Conservation (phyloP, 2,888 invertebrate genomes). For the Drosophila planitibia region DNA sequence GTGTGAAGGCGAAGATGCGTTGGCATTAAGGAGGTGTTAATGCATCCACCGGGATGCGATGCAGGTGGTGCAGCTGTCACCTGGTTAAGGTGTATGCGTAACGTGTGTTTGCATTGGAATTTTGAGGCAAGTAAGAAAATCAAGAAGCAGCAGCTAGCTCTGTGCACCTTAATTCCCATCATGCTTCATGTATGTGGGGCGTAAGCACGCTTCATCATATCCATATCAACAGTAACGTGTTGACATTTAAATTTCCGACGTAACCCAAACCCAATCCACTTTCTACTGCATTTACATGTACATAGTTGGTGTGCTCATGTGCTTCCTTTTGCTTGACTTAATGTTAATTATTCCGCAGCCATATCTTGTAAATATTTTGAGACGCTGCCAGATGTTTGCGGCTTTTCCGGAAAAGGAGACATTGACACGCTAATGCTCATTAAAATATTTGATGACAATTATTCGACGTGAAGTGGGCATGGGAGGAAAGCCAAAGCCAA, state of each 20-base stretch:
- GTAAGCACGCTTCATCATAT: slow-evolving; percentile 38
- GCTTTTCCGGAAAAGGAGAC: slow-evolving; percentile 57
- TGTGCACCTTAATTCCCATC: slow-evolving; percentile 27
- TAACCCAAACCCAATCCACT: slow-evolving; percentile 4
- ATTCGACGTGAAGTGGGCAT: slow-evolving; percentile 33
- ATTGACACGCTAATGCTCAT: slow-evolving; percentile 65
- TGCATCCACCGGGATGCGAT: slow-evolving; percentile 42
- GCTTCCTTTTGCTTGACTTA: slow-evolving; percentile 19
- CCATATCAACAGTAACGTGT: slow-evolving; percentile 50
- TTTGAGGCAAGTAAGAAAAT: slow-evolving; percentile 38
- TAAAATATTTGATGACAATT: slow-evolving; percentile 74
- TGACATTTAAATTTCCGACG: slow-evolving; percentile 75
- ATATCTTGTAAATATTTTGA: slow-evolving; percentile 68
- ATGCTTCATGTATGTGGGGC: slow-evolving; percentile 17
- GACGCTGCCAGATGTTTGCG: slow-evolving; percentile 13
- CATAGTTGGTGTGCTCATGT: background rate
- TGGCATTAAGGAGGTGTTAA: slow-evolving; percentile 66
- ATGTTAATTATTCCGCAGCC: slow-evolving; percentile 66
- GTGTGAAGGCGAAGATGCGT: slow-evolving; percentile 46
- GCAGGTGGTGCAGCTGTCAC: slow-evolving; percentile 47
- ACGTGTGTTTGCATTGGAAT: slow-evolving; percentile 49
- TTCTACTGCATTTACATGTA: background rate
- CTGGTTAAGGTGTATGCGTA: slow-evolving; percentile 44
- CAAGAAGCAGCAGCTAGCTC: slow-evolving; percentile 7
- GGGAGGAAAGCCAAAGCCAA: slow-evolving; percentile 10